Percentiles rank a stretch among this genome's conserved stretches.
phyloP scores from a whole-genome alignment of 2,797 vertebrate genomes.

The Mormyrus hasselquistii region DNA sequence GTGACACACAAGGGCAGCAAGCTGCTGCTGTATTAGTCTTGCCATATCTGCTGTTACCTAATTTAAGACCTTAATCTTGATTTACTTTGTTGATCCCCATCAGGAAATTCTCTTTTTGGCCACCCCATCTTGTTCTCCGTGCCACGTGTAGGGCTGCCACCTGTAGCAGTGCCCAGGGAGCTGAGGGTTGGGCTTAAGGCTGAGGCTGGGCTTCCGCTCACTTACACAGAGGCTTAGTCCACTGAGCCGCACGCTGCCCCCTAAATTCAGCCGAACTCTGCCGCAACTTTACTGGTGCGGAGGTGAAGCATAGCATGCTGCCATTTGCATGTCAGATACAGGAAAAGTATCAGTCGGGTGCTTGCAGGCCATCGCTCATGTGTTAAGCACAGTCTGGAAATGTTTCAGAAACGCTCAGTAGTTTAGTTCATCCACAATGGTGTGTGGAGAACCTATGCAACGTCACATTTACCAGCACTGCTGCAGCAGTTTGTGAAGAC shows the following conservation, averaged over 20 bases:
- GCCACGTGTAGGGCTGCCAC: not conserved
- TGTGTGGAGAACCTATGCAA: slow-evolving; percentile 43
- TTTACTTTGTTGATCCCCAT: not conserved
- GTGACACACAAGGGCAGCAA: not conserved
- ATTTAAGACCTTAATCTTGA: not conserved
- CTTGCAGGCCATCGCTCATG: not conserved
- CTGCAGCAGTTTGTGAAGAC: slow-evolving; percentile 7
- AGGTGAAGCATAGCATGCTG: not conserved
- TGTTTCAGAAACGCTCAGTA: not conserved
- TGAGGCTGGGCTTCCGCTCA: not conserved
- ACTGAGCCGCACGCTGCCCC: not conserved
- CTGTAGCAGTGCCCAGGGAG: not conserved
- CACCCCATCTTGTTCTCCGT: not conserved
- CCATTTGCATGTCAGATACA: not conserved
- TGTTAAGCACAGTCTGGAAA: not conserved
- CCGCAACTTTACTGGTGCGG: not conserved
- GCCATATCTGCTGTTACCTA: not conserved
- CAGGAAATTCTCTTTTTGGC: not conserved
- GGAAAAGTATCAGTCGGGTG: not conserved
- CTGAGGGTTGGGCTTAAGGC: not conserved
- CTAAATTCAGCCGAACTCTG: not conserved
- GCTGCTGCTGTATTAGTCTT: not conserved
- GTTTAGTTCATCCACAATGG: not conserved
- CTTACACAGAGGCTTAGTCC: not conserved
- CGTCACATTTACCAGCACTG: slow-evolving; percentile 37